Evolutionary conservation across 2,797 vertebrate genomes (phyloP), one percentile per base, ranked within the genome.

Genomic region (Pachyuromys duprasi): DNA sequence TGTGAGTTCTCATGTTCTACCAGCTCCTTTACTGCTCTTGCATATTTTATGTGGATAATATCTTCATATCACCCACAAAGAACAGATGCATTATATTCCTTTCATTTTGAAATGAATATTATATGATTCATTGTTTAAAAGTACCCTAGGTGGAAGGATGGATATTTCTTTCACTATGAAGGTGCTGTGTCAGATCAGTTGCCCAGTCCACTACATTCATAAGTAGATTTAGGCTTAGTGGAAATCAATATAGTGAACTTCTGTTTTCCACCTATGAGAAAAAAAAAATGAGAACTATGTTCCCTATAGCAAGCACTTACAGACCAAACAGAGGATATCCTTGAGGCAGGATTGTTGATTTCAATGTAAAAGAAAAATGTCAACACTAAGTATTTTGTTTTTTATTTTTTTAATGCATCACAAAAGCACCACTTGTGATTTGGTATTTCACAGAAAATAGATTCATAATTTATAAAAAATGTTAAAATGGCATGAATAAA

Each of bases 21-120:
- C 7, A 63, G 12, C 2, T 89, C 20, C 3, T 96, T 75, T 63
- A 75, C 28, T 89, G 20, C 17, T 7, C 74, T 72, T 60, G 70
- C 0, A 2, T 57, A 57, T n/a, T 69, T 86, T 15, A 53, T 65
- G 13, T 78, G 26, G 55, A 36, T 69, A 78, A 74, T 39, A 87
- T 20, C 39, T 93, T 72, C 3, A 0, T 33, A 20, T 92, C 13
- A 95, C 17, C 3, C 13, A 62, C 18, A 36, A 93, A 28, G 22
- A 95, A 80, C 5, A 17, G 22, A 72, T 2, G n/a, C 63, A 78
- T 82, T 45, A 92, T 80, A 79, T 36, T 80, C 69, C 5, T 31
- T 87, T 89, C 22, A 75, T 74, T 96, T 76, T 28, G 90, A 86
- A 91, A 86, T 65, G 33, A 87, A 89, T 76, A 83, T 18, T 81